Conservation (phyloP, 2,113 vertebrate species). For the Megalops atlanticus region DNA sequence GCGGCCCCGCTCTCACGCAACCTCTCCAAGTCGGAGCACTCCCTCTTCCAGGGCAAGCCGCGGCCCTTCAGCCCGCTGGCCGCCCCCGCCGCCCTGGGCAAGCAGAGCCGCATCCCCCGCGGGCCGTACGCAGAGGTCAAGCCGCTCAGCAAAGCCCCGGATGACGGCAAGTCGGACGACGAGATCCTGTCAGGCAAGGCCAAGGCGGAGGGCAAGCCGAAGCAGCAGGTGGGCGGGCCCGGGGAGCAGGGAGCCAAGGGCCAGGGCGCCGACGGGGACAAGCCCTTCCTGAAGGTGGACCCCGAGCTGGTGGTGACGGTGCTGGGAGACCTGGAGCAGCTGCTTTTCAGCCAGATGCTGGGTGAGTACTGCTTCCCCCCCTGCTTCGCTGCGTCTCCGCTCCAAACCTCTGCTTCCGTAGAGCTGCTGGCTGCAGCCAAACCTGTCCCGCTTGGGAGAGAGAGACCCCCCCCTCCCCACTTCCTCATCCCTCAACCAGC, state of each 20-base stretch:
- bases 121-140: slow-evolving; percentile 95
- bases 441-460: not conserved
- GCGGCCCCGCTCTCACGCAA: slow-evolving; percentile 80
- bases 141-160: slow-evolving; percentile 89
- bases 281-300: slow-evolving; percentile 94
- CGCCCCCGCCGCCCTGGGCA: slow-evolving; percentile 74
- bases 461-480: not conserved
- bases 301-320: slow-evolving; percentile 97
- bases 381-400: not conserved
- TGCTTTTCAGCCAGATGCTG: slow-evolving; percentile 97
- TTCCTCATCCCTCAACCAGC: not conserved
- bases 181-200: slow-evolving; percentile 89
- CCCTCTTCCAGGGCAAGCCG: slow-evolving; percentile 84
- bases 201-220: slow-evolving; percentile 73
- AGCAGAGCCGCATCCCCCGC: slow-evolving; percentile 92
- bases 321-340: slow-evolving; percentile 95
- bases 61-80: slow-evolving; percentile 80
- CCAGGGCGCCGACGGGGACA: slow-evolving; percentile 73
- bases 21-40: slow-evolving; percentile 93
- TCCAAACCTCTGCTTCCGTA: not conserved
- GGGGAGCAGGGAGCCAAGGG: slow-evolving; percentile 69
- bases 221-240: slow-evolving; percentile 60
- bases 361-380: slow-evolving; percentile 76
- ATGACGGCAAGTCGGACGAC: slow-evolving; percentile 87
- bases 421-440: not conserved